Conservation (phyloP, 2,888 invertebrate species). For the Eilema sororculum region DNA sequence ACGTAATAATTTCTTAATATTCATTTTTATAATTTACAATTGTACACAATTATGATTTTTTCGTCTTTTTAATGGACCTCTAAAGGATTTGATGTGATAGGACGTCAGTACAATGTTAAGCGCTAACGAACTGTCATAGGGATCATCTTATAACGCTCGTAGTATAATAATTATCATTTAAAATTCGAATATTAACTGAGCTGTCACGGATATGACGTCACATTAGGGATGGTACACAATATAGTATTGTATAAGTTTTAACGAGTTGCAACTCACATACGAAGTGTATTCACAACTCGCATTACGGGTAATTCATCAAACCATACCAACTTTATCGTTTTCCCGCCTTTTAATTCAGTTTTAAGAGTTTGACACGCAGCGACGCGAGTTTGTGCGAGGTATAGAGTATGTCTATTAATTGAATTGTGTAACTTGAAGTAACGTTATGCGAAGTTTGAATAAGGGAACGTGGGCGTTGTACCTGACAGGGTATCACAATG, state of each 20-base stretch:
- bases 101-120: no score
- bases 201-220: conserved; percentile 34
- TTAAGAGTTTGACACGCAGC: conserved; percentile 48
- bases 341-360: conserved; percentile 71
- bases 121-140: no score
- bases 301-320: conserved; percentile 79
- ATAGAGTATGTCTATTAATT: conserved; percentile 22
- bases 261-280: conserved; percentile 56
- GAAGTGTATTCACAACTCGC: conserved; percentile 56
- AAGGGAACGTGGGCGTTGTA: conserved; percentile 11
- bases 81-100: no score
- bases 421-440: conserved; percentile 18
- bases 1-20: no score
- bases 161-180: conserved; percentile 54
- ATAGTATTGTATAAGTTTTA: conserved; percentile 55
- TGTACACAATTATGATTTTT: no score
- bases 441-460: conserved; percentile 10
- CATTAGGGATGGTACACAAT: conserved; percentile 19
- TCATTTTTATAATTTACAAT: no score
- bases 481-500: not conserved
- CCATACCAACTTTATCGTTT: conserved; percentile 65
- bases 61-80: no score
- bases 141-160: no score
- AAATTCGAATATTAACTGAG: conserved; percentile 44
- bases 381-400: conserved; percentile 21